phyloP scores from a whole-genome alignment of 2,888 invertebrate genomes.

The Phortica okadai region DNA sequence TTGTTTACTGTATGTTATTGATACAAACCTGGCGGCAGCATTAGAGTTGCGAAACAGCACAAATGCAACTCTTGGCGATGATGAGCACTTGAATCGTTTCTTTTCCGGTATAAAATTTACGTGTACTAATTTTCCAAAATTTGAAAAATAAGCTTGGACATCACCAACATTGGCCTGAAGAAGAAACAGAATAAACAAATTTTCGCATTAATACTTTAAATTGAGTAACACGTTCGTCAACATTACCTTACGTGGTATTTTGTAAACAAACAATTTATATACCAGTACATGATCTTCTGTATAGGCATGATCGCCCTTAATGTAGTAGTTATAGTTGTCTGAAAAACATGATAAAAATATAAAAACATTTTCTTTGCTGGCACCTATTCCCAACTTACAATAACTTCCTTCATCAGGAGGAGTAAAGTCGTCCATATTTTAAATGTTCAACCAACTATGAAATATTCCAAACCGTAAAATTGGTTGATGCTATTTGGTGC shows the following conservation, averaged over 20 bases:
- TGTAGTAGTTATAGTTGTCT: conserved; percentile 42
- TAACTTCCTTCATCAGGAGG: background rate
- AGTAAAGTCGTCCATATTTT: too few relatives aligned
- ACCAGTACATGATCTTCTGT: conserved; percentile 56
- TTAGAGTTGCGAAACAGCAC: conserved; percentile 21
- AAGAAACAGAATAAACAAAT: background rate
- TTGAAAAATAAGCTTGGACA: background rate
- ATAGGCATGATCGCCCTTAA: conserved; percentile 47
- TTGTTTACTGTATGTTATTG: background rate
- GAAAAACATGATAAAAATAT: conserved; percentile 26
- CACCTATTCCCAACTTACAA: background rate
- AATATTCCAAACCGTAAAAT: conserved; percentile 7
- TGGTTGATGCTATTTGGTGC: too few relatives aligned
- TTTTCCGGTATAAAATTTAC: background rate
- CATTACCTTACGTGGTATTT: conserved; percentile 45
- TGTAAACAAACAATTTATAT: conserved; percentile 44
- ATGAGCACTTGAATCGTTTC: background rate
- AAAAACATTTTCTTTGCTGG: background rate
- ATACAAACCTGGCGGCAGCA: conserved; percentile 29
- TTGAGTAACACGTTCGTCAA: background rate
- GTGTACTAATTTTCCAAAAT: background rate
- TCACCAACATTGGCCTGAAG: background rate
- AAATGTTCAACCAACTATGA: too few relatives aligned
- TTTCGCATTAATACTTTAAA: background rate
- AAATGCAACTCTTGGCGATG: background rate